Evolutionary conservation across 2,797 vertebrate species (phyloP), one percentile per base, ranked within the genome.

Genomic region (Syncerus caffer): DNA sequence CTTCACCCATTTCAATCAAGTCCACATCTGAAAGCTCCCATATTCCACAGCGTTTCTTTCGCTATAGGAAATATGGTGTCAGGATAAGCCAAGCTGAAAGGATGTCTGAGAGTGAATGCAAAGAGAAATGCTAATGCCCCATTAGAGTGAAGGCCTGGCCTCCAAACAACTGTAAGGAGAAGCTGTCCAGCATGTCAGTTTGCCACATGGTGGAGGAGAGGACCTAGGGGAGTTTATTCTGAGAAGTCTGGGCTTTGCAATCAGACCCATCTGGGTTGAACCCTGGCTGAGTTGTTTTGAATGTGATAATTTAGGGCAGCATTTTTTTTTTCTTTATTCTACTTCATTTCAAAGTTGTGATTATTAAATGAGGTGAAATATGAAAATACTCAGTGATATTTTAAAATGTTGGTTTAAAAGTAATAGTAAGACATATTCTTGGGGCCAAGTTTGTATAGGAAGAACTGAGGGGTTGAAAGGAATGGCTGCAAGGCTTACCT

Each of bases 1-100:
- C 90, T 98, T 98, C 50, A 92, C n/a, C 27, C 6, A 4, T 96
- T 98, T 98, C 96, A 98, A 93, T 97, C 90, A 13, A 1, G 79
- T 93, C 42, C 94, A 89, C 13, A 5, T 93, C 96, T 98, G 94
- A 97, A 98, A 94, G 84, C 82, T 89, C 67, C 55, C 53, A 11
- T 51, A 92, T 94, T 62, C 79, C 92, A 94, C n/a, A 96, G 80
- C 23, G 38, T 95, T 97, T 97, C 96, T 95, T 94, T 79, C 29
- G 17, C 34, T 92, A 45, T 93, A 78, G 95, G 96, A 97, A 97
- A 90, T 89, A 85, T 15, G 29, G 89, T 97, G 95, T 95, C 94
- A 96, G 78, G 82, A 90, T 83, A 87, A 95, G 86, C 64, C 83
- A 74, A 27, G 80, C 87, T 85, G 89, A 96, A 60, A 96, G 89